Base-by-base conservation (phyloP, 2,797 vertebrate genomes). In the Pachyuromys duprasi region DNA sequence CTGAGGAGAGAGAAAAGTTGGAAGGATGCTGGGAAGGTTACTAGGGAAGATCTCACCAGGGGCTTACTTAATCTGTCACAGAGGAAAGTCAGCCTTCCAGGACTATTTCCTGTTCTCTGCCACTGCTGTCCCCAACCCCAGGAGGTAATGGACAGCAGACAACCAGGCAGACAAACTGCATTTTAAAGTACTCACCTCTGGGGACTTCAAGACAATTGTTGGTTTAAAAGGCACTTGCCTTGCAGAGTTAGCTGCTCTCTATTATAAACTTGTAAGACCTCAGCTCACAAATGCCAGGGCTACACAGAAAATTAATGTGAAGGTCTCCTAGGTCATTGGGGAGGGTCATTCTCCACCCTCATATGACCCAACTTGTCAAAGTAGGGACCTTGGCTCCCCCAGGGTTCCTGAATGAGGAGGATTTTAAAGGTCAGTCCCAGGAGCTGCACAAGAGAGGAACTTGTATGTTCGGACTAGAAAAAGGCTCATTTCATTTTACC, bases 151-250 rank as follows among this genome's bases (percentile, higher is more conserved):
- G 72, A 39, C 55, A 45, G 42, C 33, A 60, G 80, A 74, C 24
- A 26, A 62, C 49, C 5, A 63, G 86, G 42, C 42, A 53, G 53
- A 95, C 81, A 11, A 89, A 36, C 36, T 94, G 33, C 26, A 82
- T 94, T 96, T 79, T 65, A 65, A n/a, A 93, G 76, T 55, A 42
- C 36, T 53, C 81, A 94, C 93, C 91, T 95, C 91, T 74, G 63
- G 90, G 83, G 70, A 89, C 83, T 83, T 95, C 91, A 70, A 33
- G 86, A 65, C 70, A 95, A 62, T 72, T 86, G 90, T 94, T 82
- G 87, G 91, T 53, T 97, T 93, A 62, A 79, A 94, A 96, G 93
- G 65, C 65, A 79, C 96, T 96, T 94, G 81, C 94, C 79, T 94
- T 95, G 72, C 78, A 82, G 55, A 94, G 80, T 82, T 95, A 91